Percentiles rank a stretch among this genome's conserved stretches.
These are phyloP conservation scores for Psylliodes chrysocephalus DNA, from an alignment of 2,888 invertebrate genomes.

Conservation along the genomic window DNA sequence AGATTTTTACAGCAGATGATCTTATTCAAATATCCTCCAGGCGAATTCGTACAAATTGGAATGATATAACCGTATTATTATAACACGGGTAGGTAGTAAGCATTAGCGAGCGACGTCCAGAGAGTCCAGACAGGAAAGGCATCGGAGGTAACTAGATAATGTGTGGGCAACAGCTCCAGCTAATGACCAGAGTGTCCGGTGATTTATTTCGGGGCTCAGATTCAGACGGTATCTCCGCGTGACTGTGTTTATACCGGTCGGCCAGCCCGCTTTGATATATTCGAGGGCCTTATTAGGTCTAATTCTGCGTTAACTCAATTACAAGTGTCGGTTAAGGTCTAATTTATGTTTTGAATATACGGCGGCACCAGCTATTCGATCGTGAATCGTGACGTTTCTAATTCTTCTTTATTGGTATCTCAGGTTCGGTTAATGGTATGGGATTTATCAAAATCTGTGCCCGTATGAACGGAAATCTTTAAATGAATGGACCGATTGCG, in stretches of 20 bases:
- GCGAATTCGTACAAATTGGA: conserved; percentile 17
- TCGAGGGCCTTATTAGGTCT: conserved; percentile 61
- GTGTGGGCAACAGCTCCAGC: conserved; percentile 59
- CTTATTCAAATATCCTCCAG: neutral
- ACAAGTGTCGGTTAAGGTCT: conserved; percentile 55
- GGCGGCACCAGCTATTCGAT: conserved; percentile 6
- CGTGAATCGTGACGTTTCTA: conserved; percentile 18
- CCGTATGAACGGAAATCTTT: too few species aligned
- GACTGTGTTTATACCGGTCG: conserved; percentile 55
- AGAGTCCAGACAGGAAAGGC: conserved; percentile 27
- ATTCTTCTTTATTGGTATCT: conserved; percentile 25
- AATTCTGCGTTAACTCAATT: conserved; percentile 61
- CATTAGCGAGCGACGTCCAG: conserved; percentile 2
- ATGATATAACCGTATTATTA: conserved; percentile 28
- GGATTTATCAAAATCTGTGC: conserved; percentile 7
- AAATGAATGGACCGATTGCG: too few species aligned
- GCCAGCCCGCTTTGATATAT: conserved; percentile 60
- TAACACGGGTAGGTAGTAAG: neutral
- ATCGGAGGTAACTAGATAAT: conserved; percentile 61
- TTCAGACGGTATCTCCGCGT: conserved; percentile 59
- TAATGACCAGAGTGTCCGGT: conserved; percentile 64
- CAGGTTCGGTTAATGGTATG: conserved; percentile 18
- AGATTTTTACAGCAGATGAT: neutral
- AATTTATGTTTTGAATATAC: conserved; percentile 48
- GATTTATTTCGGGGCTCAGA: conserved; percentile 62